Evolutionary conservation across 2,113 vertebrate species (phyloP).

Genomic region (Thamnaconus septentrionalis): DNA sequence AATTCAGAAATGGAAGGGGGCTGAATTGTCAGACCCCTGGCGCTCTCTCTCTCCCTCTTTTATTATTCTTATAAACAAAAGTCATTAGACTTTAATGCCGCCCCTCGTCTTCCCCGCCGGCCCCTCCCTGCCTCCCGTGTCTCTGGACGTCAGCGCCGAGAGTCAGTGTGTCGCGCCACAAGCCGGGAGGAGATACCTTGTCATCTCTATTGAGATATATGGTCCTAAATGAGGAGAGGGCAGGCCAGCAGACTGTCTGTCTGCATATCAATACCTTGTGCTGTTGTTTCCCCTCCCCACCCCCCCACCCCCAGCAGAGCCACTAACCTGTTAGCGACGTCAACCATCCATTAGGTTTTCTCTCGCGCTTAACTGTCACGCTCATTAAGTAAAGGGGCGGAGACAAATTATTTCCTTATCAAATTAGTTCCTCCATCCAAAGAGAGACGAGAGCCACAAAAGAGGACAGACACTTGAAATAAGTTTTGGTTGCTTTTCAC

Average conservation of each 20-base stretch:
- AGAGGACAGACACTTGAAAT: slow-evolving; percentile 43
- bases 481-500: too few relatives aligned
- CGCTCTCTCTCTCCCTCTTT: slow-evolving; percentile 29
- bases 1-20: background rate
- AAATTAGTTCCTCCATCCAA: slow-evolving; percentile 74
- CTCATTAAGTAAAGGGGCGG: slow-evolving; percentile 77
- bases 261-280: slow-evolving; percentile 69
- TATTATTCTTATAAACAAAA: slow-evolving; percentile 52
- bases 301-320: slow-evolving; percentile 46
- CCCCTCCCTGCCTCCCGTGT: slow-evolving; percentile 44
- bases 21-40: background rate
- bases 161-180: slow-evolving; percentile 72
- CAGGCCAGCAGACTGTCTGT: slow-evolving; percentile 70
- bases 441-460: slow-evolving; percentile 69
- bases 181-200: slow-evolving; percentile 69
- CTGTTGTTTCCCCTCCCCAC: slow-evolving; percentile 26
- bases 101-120: slow-evolving; percentile 5
- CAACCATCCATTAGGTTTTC: slow-evolving; percentile 81
- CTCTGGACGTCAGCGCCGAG: slow-evolving; percentile 74
- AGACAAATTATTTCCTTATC: slow-evolving; percentile 76
- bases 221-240: slow-evolving; percentile 72
- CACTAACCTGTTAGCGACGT: slow-evolving; percentile 75
- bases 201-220: slow-evolving; percentile 77
- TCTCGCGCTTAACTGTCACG: slow-evolving; percentile 85
- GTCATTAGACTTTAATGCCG: slow-evolving; percentile 61